phyloP scores from a whole-genome alignment of 2,888 invertebrate genomes.

The Drosophila melanosoma region DNA sequence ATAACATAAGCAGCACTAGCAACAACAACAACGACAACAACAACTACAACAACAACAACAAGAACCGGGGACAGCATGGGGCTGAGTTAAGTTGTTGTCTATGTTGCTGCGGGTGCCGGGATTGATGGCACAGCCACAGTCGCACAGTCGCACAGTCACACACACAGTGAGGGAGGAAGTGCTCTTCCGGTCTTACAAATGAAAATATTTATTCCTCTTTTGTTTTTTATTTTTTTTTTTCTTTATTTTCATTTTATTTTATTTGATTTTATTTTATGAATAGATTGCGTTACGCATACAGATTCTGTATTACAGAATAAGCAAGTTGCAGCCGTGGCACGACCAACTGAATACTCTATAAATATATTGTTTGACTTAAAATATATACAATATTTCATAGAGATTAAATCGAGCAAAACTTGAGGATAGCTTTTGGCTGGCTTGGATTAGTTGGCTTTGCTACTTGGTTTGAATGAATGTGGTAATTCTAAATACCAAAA shows the following conservation, averaged over 20 bases:
- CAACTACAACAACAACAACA: constrained; percentile 32
- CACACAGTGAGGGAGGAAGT: constrained; percentile 63
- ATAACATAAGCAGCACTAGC: constrained; percentile 14
- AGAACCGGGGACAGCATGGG: constrained; percentile 45
- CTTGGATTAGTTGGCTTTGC: neutral
- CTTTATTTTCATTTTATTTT: constrained; percentile 63
- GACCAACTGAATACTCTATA: constrained; percentile 23
- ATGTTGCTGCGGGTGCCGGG: constrained; percentile 77
- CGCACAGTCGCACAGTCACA: neutral
- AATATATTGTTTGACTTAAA: no score
- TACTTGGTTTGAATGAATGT: constrained; percentile 26
- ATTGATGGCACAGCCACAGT: constrained; percentile 73
- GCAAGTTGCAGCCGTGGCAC: neutral
- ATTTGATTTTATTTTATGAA: constrained; percentile 82
- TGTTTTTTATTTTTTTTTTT: constrained; percentile 32
- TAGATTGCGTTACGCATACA: constrained; percentile 82
- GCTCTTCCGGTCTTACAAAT: constrained; percentile 82
- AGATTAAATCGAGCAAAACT: neutral
- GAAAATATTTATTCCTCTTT: constrained; percentile 76
- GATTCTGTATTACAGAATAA: constrained; percentile 37
- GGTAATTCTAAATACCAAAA: constrained; percentile 4
- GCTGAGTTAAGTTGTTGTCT: constrained; percentile 52
- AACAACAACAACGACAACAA: constrained; percentile 23
- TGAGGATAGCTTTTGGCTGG: constrained; percentile 30
- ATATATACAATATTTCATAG: neutral